Conservation (phyloP, 2,888 invertebrate genomes). For the Macrosoma leucophasiata region DNA sequence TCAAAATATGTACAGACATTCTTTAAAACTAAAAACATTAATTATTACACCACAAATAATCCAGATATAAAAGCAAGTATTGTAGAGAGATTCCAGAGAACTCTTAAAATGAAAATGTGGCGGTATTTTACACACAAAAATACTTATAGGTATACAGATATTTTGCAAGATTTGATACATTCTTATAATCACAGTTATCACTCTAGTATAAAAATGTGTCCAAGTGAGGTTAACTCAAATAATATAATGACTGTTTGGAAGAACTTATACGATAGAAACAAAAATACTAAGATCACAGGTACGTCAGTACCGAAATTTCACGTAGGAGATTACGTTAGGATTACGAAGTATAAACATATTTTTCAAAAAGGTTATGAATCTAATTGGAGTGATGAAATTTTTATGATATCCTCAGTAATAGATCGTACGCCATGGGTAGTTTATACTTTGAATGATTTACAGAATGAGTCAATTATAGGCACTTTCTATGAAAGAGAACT, state of each 20-base stretch:
- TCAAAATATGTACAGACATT: constrained; percentile 21
- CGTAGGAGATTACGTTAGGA: constrained; percentile 24
- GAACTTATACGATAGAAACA: constrained; percentile 15
- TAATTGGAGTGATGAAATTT: constrained; percentile 33
- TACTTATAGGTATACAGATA: constrained; percentile 19
- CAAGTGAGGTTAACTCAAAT: constrained; percentile 25
- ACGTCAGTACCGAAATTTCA: constrained; percentile 7
- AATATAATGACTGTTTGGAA: constrained; percentile 26
- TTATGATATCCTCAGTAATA: constrained; percentile 19
- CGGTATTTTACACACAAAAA: constrained; percentile 22
- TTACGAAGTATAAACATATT: constrained; percentile 29
- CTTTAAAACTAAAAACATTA: constrained; percentile 21
- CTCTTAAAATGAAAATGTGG: constrained; percentile 29
- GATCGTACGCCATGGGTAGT: constrained; percentile 20
- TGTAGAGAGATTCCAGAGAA: constrained; percentile 29
- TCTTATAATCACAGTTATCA: constrained; percentile 26
- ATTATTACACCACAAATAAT: constrained; percentile 26
- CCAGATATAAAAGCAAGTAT: constrained; percentile 29
- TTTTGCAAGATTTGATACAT: constrained; percentile 16
- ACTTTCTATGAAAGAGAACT: constrained; percentile 30
- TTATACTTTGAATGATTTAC: constrained; percentile 25
- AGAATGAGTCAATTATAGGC: constrained; percentile 23
- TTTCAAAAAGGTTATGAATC: constrained; percentile 31
- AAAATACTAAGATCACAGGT: neutral
- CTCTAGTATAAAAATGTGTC: constrained; percentile 26